Base-by-base conservation (phyloP, 2,797 vertebrate genomes). In the Brachyalestes nurse region DNA sequence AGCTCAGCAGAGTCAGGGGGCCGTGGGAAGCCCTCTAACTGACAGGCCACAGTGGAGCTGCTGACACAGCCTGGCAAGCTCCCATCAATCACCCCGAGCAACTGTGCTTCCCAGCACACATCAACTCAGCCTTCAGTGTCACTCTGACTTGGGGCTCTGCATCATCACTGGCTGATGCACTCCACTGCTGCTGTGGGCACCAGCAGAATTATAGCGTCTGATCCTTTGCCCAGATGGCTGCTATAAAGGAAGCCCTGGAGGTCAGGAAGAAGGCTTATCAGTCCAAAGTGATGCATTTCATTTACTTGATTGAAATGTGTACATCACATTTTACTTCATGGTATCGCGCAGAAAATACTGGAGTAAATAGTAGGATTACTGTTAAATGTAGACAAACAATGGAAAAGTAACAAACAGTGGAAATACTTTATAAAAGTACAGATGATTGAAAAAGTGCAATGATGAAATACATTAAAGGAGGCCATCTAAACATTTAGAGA, bases 1-100 rank as follows among this genome's bases (percentile, higher is more conserved):
- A 86, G 75, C 62, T 83, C 82, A 83, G 79, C 79, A 79, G 61
- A 71, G 77, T 60, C 49, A 60, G 17, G 80, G 58, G 77, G 66
- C 76, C 57, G 65, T 62, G 51, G 77, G 85, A 86, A 74, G 76
- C 74, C 79, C 57, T 65, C 19, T 80, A 69, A 83, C 55, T 83
- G 81, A 80, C 75, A 79, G 75, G 42, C 65, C 79, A 45, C 64
- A 60, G 64, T 28, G 49, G 79, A 78, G 74, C 12, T 84, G 83
- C 86, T 82, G 83, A 81, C 66, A 82, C 65, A 85, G 67, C 57
- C 72, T 72, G 62, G 69, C 47, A 71, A 67, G 69, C 28, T 76
- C 75, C 47, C 49, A 82, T 82, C 66, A 51, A 62, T 72, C 66
- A 71, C 61, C 60, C 47, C 13, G 49, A 79, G 70, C 75, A 73